Percentiles rank a stretch among this genome's conserved stretches.
phyloP scores from a whole-genome alignment of 2,797 vertebrate species.

The Sebastes hopkinsi region DNA sequence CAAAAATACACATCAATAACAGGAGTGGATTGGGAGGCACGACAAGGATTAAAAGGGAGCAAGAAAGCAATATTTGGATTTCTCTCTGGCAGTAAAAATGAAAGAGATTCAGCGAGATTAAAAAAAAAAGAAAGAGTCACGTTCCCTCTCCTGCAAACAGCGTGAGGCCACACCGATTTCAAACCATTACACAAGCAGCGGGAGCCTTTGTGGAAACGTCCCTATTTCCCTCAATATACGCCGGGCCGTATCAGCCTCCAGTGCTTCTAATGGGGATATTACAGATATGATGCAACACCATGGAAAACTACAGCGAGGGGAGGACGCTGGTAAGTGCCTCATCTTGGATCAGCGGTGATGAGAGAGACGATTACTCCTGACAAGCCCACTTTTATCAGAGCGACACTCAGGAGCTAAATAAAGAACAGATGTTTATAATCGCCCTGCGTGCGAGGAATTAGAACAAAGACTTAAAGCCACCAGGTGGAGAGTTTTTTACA shows the following conservation, averaged over 20 bases:
- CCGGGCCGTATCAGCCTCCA: conserved; percentile 3
- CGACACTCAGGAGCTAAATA: background rate
- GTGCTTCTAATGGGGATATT: conserved; percentile 30
- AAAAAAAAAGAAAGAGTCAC: conserved; percentile 6
- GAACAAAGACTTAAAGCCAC: background rate
- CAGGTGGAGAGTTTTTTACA: background rate
- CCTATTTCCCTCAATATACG: conserved; percentile 13
- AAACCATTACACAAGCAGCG: conserved; percentile 25
- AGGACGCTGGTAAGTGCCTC: background rate
- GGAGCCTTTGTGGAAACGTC: conserved; percentile 19
- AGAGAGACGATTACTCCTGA: conserved; percentile 14
- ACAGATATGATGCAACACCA: conserved; percentile 67
- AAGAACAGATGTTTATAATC: conserved; percentile 3
- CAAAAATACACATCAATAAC: conserved; percentile 22
- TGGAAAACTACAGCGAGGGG: conserved; percentile 47
- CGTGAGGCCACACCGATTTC: conserved; percentile 20
- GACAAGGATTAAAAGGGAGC: conserved; percentile 13
- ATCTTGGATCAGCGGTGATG: conserved; percentile 40
- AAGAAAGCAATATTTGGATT: conserved; percentile 14
- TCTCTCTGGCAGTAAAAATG: background rate
- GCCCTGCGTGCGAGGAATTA: background rate
- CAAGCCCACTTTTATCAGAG: conserved; percentile 8
- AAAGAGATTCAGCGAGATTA: conserved; percentile 15
- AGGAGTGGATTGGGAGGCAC: background rate
- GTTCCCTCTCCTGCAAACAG: background rate